Evolutionary conservation across 2,888 invertebrate genomes (phyloP).

Genomic region (Lysandra bellargus): DNA sequence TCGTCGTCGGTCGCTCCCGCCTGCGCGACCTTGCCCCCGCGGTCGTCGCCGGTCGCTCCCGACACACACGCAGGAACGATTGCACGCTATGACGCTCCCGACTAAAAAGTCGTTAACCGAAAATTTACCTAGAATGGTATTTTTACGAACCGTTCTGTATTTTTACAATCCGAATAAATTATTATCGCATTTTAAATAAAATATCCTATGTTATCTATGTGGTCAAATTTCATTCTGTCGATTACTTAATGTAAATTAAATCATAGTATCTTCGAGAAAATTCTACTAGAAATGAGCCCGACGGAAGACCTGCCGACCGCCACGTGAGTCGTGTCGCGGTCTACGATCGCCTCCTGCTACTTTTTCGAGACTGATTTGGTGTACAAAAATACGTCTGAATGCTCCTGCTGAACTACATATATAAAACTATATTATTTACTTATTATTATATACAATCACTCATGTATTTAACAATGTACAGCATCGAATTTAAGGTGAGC

Average conservation of each 20-base stretch:
- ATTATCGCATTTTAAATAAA: not conserved
- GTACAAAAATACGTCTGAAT: constrained; percentile 8
- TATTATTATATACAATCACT: constrained; percentile 6
- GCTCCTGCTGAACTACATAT: not conserved
- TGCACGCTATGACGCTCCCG: not conserved
- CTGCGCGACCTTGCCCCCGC: too few species aligned
- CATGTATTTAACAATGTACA: not conserved
- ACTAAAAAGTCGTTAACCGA: not conserved
- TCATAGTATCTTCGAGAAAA: too few species aligned
- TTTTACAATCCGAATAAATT: not conserved
- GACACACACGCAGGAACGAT: too few species aligned
- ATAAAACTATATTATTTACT: constrained; percentile 6
- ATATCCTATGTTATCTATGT: not conserved
- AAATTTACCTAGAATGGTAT: not conserved
- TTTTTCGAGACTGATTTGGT: not conserved
- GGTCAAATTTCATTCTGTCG: not conserved
- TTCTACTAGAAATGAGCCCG: too few species aligned
- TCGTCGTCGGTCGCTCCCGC: too few species aligned
- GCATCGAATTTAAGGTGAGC: not conserved
- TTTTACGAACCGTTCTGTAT: not conserved
- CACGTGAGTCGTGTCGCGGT: too few species aligned
- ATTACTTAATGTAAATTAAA: too few species aligned
- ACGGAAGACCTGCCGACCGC: not conserved
- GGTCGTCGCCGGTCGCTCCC: too few species aligned
- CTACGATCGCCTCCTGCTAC: not conserved